These are phyloP conservation scores for Myocastor coypus DNA, from an alignment of 2,113 vertebrate genomes.

Conservation along the genomic window DNA sequence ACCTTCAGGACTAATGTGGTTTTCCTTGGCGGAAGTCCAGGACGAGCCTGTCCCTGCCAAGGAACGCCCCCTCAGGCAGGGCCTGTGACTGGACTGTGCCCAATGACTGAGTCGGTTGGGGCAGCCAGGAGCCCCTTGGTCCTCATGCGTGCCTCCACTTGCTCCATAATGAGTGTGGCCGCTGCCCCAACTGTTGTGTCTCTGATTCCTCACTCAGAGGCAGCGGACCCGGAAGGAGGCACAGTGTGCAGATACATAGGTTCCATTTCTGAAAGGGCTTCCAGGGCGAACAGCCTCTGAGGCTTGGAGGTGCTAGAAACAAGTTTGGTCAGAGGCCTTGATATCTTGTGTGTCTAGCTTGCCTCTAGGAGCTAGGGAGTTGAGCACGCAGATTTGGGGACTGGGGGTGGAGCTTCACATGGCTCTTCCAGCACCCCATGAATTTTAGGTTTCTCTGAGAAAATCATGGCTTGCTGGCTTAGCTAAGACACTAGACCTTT, in stretches of 20 bases:
- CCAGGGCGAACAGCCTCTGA: background rate
- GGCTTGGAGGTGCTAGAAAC: background rate
- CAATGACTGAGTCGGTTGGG: background rate
- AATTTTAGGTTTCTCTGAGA: background rate
- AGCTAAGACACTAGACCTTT: background rate
- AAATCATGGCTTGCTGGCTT: background rate
- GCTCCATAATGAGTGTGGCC: background rate
- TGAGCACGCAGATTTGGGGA: background rate
- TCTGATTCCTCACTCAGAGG: slow-evolving; percentile 17
- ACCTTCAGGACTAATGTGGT: slow-evolving; percentile 46
- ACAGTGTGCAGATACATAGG: background rate
- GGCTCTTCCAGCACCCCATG: background rate
- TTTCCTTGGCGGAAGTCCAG: slow-evolving; percentile 41
- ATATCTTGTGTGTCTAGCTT: background rate
- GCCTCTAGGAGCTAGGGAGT: background rate
- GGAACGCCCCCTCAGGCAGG: background rate
- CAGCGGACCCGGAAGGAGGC: background rate
- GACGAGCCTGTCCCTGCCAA: background rate
- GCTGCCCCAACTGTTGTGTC: background rate
- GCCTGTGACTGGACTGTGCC: background rate
- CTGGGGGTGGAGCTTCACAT: background rate
- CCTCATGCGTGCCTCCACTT: background rate
- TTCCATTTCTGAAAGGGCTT: background rate
- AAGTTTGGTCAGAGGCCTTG: rapidly evolving
- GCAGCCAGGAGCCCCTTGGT: background rate